Base-by-base conservation (phyloP, 2,113 vertebrate species). In the Notothenia rossii region DNA sequence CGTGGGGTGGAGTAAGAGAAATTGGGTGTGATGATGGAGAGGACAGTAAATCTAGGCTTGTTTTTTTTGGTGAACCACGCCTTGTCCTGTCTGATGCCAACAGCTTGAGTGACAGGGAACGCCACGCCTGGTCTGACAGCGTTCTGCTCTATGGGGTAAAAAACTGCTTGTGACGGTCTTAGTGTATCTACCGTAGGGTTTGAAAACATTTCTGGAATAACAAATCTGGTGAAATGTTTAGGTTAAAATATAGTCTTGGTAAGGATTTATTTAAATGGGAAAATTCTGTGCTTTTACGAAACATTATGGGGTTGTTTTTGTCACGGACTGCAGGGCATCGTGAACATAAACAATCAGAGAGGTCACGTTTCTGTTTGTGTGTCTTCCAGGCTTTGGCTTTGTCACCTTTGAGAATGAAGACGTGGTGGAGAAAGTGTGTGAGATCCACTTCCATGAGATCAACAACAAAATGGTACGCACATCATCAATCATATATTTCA, bases 361-460 rank as follows among this genome's bases (percentile, higher is more conserved):
- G n/a, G 74, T 46, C 13, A 59, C 13, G 55, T n/a, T 10, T 83
- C 1, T 65, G 7, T 77, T 56, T 84, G 1, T 71, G 58, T 86
- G 46, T 86, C 43, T 69, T 74, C 14, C 83, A 99, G 98, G 98
- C 71, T 99, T 99, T 40, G 98, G 98, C 7, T 99, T 99, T 79
- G 98, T 99, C 85, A 99, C 98, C 3, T 99, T 99, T 77, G 98
- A 99, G 94, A 98, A 97, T 0, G 98, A 99, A 92, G 98, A 99
- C 17, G 97, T 99, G 29, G 98, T 99, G 91, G 98, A 99, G 94
- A 99, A 99, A 94, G 98, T 99, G 73, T 99, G 98, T 22, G 98
- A 99, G 93, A 99, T 99, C 90, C 98, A 99, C 90, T 99, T 99
- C 94, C 98, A 99, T 25, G 98, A 99, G 95, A 98, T 99, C 94